A percentile compares a stretch with the other conserved stretches of the same genome.
Evolutionary conservation across 1,140 invertebrate species (phyloP).

Genomic region (Drosophila orosa): DNA sequence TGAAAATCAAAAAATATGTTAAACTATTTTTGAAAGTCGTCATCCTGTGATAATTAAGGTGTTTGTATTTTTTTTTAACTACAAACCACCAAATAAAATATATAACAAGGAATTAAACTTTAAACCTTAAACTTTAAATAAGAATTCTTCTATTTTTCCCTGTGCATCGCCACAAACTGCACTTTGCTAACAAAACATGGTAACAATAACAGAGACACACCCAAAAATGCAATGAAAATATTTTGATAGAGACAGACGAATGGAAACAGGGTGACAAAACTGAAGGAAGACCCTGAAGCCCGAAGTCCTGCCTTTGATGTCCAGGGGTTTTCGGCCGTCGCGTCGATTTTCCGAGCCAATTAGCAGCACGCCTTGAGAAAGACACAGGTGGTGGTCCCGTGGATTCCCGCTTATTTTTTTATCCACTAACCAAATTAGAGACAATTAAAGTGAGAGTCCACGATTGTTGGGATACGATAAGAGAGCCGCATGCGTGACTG

Average conservation of each 20-base stretch:
- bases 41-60: background rate
- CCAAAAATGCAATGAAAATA: conserved; percentile 80
- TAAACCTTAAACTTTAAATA: background rate
- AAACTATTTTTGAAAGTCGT: background rate
- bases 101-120: background rate
- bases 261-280: conserved; percentile 45
- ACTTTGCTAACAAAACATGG: conserved; percentile 77
- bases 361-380: conserved; percentile 81
- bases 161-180: conserved; percentile 39
- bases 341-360: conserved; percentile 63
- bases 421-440: conserved; percentile 71
- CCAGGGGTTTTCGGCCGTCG: conserved; percentile 28
- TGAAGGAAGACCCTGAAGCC: conserved; percentile 22
- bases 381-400: conserved; percentile 59
- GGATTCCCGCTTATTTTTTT: conserved; percentile 18
- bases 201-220: conserved; percentile 61
- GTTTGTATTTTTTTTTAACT: too few relatives aligned
- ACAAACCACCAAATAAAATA: too few relatives aligned
- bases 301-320: conserved; percentile 56
- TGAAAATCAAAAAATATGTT: too few relatives aligned
- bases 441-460: conserved; percentile 68
- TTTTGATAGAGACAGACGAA: conserved; percentile 70
- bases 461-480: conserved; percentile 62
- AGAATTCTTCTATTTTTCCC: background rate
- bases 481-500: conserved; percentile 75